Conservation (phyloP, 2,888 invertebrate species). For the Mechanitis mazaeus region DNA sequence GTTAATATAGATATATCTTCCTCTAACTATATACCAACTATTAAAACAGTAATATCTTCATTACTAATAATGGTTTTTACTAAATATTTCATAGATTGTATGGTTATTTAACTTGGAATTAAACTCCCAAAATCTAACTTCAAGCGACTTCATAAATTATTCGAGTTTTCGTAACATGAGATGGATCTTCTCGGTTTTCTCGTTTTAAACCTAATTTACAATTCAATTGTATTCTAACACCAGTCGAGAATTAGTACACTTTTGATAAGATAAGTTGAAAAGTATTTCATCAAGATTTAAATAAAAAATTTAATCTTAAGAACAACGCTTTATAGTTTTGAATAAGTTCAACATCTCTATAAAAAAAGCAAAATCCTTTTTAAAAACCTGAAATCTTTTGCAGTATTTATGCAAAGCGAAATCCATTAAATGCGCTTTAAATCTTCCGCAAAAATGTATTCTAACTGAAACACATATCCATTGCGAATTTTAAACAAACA, state of each 20-base stretch:
- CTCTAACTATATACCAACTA: too few relatives aligned
- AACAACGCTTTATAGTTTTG: too few relatives aligned
- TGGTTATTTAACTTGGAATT: neutral
- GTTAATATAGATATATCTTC: too few relatives aligned
- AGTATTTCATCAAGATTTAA: too few relatives aligned
- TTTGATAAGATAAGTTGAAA: neutral
- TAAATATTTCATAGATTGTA: too few relatives aligned
- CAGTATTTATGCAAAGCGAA: neutral
- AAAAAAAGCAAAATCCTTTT: too few relatives aligned
- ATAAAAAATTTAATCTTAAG: too few relatives aligned
- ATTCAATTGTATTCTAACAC: conserved; percentile 7
- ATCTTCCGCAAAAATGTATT: neutral
- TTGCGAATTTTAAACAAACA: neutral
- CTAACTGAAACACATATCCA: neutral
- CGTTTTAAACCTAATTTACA: conserved; percentile 6
- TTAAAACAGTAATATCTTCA: too few relatives aligned
- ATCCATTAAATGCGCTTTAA: neutral
- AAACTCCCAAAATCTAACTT: neutral
- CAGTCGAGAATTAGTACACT: neutral
- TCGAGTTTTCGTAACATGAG: neutral
- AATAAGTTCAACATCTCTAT: too few relatives aligned
- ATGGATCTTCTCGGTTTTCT: neutral
- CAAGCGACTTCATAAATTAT: neutral
- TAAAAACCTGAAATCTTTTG: too few relatives aligned
- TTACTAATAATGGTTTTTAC: too few relatives aligned